Conservation (phyloP, 2,888 invertebrate genomes). For the Chesias legatella region DNA sequence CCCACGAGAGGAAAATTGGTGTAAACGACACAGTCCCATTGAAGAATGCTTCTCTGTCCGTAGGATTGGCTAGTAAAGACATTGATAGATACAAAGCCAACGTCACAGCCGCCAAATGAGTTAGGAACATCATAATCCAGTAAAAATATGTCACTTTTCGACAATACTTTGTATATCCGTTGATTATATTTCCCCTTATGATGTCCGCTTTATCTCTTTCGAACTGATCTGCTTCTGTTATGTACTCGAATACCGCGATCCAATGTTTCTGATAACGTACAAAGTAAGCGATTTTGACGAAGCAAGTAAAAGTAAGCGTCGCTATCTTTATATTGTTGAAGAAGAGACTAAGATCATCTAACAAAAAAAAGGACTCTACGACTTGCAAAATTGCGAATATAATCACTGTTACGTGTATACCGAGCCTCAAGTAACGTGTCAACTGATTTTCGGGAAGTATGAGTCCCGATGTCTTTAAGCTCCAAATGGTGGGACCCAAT, state of each 20-base stretch:
- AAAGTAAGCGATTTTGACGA: slow-evolving; percentile 55
- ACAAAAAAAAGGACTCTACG: slow-evolving; percentile 56
- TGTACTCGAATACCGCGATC: slow-evolving; percentile 53
- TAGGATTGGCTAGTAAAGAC: slow-evolving; percentile 47
- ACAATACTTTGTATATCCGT: slow-evolving; percentile 58
- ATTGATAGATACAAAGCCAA: slow-evolving; percentile 48
- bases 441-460: slow-evolving; percentile 48
- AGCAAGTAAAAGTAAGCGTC: slow-evolving; percentile 61
- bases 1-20: slow-evolving; percentile 67
- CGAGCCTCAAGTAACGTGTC: slow-evolving; percentile 36
- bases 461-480: slow-evolving; percentile 47
- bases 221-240: slow-evolving; percentile 55
- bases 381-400: slow-evolving; percentile 59
- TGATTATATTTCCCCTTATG: slow-evolving; percentile 40
- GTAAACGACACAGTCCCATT: slow-evolving; percentile 59
- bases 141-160: slow-evolving; percentile 55
- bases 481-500: slow-evolving; percentile 62
- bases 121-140: slow-evolving; percentile 58
- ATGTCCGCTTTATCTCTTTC: slow-evolving; percentile 47
- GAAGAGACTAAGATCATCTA: slow-evolving; percentile 54
- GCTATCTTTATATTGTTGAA: slow-evolving; percentile 64
- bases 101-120: slow-evolving; percentile 31
- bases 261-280: slow-evolving; percentile 56
- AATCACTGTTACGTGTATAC: slow-evolving; percentile 46
- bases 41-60: slow-evolving; percentile 40